phyloP scores from a whole-genome alignment of 2,797 vertebrate species.

The Netta rufina region DNA sequence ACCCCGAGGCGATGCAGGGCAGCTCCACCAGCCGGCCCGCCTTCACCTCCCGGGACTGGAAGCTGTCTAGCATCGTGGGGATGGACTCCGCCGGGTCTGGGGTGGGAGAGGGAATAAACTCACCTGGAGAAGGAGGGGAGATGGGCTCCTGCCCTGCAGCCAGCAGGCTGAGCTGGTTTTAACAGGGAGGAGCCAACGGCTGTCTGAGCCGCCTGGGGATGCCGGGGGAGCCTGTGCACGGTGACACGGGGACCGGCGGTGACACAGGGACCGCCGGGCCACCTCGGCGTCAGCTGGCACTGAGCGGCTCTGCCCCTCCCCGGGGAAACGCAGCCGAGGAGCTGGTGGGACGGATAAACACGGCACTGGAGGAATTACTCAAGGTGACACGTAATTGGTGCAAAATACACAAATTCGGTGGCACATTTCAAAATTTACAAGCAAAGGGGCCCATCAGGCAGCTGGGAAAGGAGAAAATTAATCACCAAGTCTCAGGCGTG shows the following conservation, averaged over 20 bases:
- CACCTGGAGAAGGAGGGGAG: fast-evolving
- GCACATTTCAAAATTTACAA: slow-evolving; percentile 75
- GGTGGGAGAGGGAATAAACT: background rate
- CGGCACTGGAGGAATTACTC: slow-evolving; percentile 60
- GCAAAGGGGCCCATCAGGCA: slow-evolving; percentile 61
- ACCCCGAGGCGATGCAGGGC: slow-evolving; percentile 94
- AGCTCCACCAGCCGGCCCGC: slow-evolving; percentile 89
- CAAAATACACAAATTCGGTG: slow-evolving; percentile 76
- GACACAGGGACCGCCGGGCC: fast-evolving
- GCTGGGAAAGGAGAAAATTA: slow-evolving; percentile 71
- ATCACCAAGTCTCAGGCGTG: slow-evolving; percentile 79
- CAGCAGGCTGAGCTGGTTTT: background rate
- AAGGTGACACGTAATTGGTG: slow-evolving; percentile 78
- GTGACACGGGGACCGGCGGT: fast-evolving
- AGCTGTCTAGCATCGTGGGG: slow-evolving; percentile 93
- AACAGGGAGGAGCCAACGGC: background rate
- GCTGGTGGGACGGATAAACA: slow-evolving; percentile 56
- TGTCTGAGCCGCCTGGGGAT: background rate
- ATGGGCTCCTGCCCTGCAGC: background rate
- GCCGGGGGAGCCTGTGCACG: background rate
- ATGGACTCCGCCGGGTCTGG: slow-evolving; percentile 93
- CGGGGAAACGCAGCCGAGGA: background rate
- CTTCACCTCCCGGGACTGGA: slow-evolving; percentile 92
- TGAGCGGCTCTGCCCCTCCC: background rate
- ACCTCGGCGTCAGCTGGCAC: fast-evolving